A percentile compares a stretch with the other conserved stretches of the same genome.
Evolutionary conservation across 2,797 vertebrate species (phyloP).

Genomic region (Petrocephalus schoutedeni): DNA sequence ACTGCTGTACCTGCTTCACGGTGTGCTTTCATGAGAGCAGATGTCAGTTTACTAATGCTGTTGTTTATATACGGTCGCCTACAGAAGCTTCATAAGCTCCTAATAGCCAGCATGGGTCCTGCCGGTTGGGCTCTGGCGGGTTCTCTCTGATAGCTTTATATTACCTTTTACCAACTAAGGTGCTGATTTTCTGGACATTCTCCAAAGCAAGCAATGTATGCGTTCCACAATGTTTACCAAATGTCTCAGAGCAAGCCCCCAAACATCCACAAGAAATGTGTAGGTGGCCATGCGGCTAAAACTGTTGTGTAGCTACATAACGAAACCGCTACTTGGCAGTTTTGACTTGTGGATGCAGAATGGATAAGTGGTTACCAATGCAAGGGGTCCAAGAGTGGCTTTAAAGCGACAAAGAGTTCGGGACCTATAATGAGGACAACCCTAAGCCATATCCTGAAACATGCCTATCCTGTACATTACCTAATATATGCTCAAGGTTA

Average conservation of each 20-base stretch:
- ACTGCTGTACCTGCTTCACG: background rate
- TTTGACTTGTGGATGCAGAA: slow-evolving; percentile 10
- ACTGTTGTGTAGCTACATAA: background rate
- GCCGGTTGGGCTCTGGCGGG: background rate
- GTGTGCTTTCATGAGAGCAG: background rate
- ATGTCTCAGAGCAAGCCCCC: background rate
- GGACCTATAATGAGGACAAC: background rate
- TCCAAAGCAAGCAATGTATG: slow-evolving; percentile 9
- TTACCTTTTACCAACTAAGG: background rate
- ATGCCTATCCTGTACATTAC: slow-evolving; percentile 43
- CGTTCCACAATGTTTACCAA: background rate
- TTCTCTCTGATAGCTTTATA: background rate
- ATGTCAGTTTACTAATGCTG: background rate
- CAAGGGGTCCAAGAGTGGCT: background rate
- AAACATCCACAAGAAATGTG: background rate
- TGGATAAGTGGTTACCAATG: slow-evolving; percentile 11
- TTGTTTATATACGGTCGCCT: background rate
- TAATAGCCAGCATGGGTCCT: background rate
- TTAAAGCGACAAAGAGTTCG: background rate
- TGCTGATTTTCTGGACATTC: background rate
- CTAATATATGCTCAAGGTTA: slow-evolving; percentile 55
- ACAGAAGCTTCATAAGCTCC: slow-evolving; percentile 13
- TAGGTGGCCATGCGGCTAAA: background rate
- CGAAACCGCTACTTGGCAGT: background rate
- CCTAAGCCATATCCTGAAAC: background rate